A percentile compares a stretch with the other conserved stretches of the same genome.
These are phyloP conservation scores for Phymanthus crucifer DNA, from an alignment of 92 coral and sea anemone genomes.

Conservation along the genomic window DNA sequence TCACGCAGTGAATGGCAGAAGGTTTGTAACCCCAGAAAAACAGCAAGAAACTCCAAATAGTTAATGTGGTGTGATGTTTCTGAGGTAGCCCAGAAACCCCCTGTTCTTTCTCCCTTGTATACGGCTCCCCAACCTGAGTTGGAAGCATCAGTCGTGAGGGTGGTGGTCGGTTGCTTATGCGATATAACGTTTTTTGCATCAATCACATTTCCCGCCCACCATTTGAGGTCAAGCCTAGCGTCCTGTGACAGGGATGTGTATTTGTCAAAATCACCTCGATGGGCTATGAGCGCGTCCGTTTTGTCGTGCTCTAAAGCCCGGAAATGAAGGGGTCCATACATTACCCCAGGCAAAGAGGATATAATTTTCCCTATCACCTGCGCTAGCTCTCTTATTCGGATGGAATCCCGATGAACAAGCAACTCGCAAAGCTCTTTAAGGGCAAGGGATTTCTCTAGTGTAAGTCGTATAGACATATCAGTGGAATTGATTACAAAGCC, in stretches of 20 bases:
- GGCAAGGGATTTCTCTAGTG: neutral
- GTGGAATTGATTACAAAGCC: constrained; percentile 44
- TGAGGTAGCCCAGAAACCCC: constrained; percentile 33
- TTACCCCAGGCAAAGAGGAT: constrained; percentile 40
- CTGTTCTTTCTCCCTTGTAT: constrained; percentile 27
- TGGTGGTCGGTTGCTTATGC: neutral
- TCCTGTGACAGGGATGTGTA: constrained; percentile 2
- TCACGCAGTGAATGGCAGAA: constrained; percentile 19
- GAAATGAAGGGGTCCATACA: constrained; percentile 34
- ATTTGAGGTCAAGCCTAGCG: constrained; percentile 23
- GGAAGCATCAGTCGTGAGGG: constrained; percentile 55
- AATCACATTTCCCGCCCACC: constrained; percentile 30
- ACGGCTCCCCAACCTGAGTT: constrained; percentile 55
- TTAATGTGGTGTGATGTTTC: constrained; percentile 44
- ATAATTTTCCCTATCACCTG: constrained; percentile 36
- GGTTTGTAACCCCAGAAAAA: constrained; percentile 36
- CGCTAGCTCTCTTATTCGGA: neutral
- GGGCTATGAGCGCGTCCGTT: constrained; percentile 18
- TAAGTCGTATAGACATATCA: constrained; percentile 22
- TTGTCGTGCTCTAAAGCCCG: constrained; percentile 34
- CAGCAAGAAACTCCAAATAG: constrained; percentile 47
- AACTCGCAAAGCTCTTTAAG: too few species aligned
- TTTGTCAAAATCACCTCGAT: constrained; percentile 29
- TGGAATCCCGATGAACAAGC: too few species aligned
- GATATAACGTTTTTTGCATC: neutral